Percentiles rank a stretch among this genome's conserved stretches.
These are phyloP conservation scores for Oncorhynchus clarkii DNA, from an alignment of 2,113 vertebrate genomes.

Conservation along the genomic window DNA sequence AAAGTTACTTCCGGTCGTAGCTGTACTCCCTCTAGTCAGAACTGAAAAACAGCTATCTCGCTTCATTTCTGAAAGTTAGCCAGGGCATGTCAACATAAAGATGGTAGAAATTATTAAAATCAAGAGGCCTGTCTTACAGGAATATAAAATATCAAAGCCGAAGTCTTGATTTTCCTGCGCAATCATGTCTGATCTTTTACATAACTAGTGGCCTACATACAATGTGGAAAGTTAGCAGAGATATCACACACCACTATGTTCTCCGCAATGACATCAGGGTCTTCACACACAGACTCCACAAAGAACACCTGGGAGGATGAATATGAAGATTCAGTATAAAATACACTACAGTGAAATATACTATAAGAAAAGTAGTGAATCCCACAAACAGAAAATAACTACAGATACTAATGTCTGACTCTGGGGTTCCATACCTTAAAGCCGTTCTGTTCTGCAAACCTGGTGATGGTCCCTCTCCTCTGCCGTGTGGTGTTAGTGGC, in stretches of 20 bases:
- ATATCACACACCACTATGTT: slow-evolving; percentile 90
- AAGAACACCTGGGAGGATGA: slow-evolving; percentile 85
- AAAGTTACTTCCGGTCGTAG: no score
- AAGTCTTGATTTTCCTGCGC: no score
- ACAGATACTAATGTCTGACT: not conserved
- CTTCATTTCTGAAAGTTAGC: not conserved
- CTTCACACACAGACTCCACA: slow-evolving; percentile 94
- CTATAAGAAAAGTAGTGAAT: no score
- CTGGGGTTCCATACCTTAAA: slow-evolving; percentile 81
- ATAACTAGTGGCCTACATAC: not conserved
- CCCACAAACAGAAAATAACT: not conserved
- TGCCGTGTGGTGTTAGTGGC: slow-evolving; percentile 97
- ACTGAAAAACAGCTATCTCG: no score
- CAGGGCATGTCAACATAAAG: not conserved
- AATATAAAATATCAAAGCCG: not conserved
- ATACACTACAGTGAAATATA: no score
- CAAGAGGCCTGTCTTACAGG: not conserved
- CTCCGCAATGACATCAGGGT: slow-evolving; percentile 91
- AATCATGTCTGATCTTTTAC: not conserved
- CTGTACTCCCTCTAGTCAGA: no score
- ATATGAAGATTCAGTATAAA: no score
- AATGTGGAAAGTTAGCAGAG: not conserved
- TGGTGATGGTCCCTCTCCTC: slow-evolving; percentile 87
- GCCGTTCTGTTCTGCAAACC: slow-evolving; percentile 92
- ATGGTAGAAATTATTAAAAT: not conserved